These are phyloP conservation scores for Paramisgurnus dabryanus DNA, from an alignment of 2,113 vertebrate genomes.

Conservation along the genomic window DNA sequence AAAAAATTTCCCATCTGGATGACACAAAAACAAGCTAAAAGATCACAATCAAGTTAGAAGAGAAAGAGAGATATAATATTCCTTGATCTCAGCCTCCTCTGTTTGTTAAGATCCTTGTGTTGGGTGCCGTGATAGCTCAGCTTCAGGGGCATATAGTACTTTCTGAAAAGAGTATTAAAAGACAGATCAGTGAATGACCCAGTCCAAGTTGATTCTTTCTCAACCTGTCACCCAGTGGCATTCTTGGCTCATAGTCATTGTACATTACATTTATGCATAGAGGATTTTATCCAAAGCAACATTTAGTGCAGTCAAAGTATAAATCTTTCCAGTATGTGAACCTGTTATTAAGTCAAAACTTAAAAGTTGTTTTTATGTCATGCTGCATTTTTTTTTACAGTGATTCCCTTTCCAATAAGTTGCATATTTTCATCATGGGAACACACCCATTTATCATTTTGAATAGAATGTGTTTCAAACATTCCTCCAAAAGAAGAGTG, in stretches of 20 bases:
- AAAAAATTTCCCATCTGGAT: neutral
- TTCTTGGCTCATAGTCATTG: neutral
- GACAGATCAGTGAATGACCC: conserved; percentile 23
- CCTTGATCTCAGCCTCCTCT: neutral
- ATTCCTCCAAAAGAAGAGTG: neutral
- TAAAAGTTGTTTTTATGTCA: too few relatives aligned
- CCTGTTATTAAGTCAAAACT: too few relatives aligned
- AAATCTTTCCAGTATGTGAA: too few relatives aligned
- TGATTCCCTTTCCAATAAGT: too few relatives aligned
- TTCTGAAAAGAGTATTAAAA: neutral
- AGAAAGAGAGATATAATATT: neutral
- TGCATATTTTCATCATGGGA: too few relatives aligned
- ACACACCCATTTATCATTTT: too few relatives aligned
- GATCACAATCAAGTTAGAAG: neutral
- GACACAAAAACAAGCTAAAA: neutral
- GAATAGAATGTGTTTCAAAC: neutral
- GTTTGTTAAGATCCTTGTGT: neutral
- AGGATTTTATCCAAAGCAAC: too few relatives aligned
- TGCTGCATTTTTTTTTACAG: too few relatives aligned
- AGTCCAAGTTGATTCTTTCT: neutral
- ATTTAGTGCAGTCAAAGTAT: too few relatives aligned
- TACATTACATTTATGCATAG: too few relatives aligned
- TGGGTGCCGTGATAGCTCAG: neutral
- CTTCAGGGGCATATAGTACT: neutral
- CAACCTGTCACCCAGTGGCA: neutral